A percentile compares a stretch with the other conserved stretches of the same genome.
These are phyloP conservation scores for Hemitrygon akajei DNA, from an alignment of 2,797 vertebrate species.

Conservation along the genomic window DNA sequence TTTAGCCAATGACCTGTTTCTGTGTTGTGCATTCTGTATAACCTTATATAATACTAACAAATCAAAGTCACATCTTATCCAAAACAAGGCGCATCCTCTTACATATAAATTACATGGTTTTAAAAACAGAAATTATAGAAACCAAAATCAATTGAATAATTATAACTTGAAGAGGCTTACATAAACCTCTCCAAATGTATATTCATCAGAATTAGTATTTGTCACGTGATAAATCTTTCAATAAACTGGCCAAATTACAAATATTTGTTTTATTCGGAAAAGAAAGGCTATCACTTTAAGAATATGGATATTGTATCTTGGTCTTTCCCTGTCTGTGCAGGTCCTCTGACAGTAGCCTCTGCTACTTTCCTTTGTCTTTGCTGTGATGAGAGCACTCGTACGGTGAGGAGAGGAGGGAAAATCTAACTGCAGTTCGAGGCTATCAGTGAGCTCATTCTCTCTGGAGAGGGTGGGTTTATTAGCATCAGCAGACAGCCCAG, in stretches of 20 bases:
- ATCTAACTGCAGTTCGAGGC: slow-evolving; percentile 48
- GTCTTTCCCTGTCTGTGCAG: neutral
- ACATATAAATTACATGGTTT: neutral
- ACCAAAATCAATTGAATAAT: neutral
- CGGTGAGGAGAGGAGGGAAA: slow-evolving; percentile 44
- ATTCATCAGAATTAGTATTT: neutral
- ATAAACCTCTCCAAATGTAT: neutral
- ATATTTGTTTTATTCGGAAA: neutral
- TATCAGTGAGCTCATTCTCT: slow-evolving; percentile 56
- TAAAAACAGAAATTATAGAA: neutral
- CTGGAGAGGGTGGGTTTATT: slow-evolving; percentile 47
- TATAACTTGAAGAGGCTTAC: neutral
- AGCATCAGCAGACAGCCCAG: slow-evolving; percentile 27
- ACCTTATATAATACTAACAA: neutral
- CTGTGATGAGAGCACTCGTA: slow-evolving; percentile 27
- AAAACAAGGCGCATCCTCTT: too few species aligned
- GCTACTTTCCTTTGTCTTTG: slow-evolving; percentile 35
- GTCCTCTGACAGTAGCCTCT: slow-evolving; percentile 10
- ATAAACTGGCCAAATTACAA: neutral
- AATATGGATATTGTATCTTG: neutral
- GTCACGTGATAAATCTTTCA: neutral
- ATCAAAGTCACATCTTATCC: neutral
- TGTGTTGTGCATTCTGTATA: neutral
- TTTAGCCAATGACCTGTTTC: neutral
- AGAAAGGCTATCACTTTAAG: slow-evolving; percentile 5